phyloP scores from a whole-genome alignment of 2,113 vertebrate species.

The Lepisosteus oculatus region DNA sequence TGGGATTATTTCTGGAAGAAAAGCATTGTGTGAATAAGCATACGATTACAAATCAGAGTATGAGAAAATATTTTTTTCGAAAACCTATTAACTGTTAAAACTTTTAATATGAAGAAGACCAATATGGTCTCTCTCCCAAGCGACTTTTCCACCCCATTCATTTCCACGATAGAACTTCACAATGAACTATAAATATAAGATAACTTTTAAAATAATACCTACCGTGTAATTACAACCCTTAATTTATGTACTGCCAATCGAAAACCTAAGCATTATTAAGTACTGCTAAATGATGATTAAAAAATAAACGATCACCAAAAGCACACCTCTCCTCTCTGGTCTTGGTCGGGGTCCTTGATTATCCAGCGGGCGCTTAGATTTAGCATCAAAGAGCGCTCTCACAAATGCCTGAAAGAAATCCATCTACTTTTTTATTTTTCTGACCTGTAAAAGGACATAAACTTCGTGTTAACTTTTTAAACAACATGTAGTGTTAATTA shows the following conservation, averaged over 20 bases:
- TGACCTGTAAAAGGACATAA: too few species aligned
- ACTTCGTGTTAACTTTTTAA: too few species aligned
- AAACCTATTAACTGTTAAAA: background rate
- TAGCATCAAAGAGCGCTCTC: too few species aligned
- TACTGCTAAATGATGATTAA: background rate
- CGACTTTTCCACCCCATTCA: conserved; percentile 12
- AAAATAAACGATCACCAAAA: conserved; percentile 7
- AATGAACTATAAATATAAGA: background rate
- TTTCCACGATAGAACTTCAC: background rate
- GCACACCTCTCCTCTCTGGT: background rate
- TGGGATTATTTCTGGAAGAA: background rate
- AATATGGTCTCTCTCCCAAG: background rate
- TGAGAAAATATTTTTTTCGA: background rate
- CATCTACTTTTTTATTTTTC: too few species aligned
- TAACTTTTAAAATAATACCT: background rate
- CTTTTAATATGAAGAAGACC: background rate
- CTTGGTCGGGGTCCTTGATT: too few species aligned
- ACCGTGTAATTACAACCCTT: conserved; percentile 14
- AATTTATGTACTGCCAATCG: conserved; percentile 15
- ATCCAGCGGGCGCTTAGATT: too few species aligned
- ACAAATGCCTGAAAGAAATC: too few species aligned
- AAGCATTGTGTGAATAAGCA: background rate
- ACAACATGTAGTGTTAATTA: too few species aligned
- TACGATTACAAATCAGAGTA: background rate
- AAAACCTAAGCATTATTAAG: conserved; percentile 19